A percentile compares a stretch with the other conserved stretches of the same genome.
phyloP scores from a whole-genome alignment of 2,888 invertebrate species.

The Hetaerina titia region DNA sequence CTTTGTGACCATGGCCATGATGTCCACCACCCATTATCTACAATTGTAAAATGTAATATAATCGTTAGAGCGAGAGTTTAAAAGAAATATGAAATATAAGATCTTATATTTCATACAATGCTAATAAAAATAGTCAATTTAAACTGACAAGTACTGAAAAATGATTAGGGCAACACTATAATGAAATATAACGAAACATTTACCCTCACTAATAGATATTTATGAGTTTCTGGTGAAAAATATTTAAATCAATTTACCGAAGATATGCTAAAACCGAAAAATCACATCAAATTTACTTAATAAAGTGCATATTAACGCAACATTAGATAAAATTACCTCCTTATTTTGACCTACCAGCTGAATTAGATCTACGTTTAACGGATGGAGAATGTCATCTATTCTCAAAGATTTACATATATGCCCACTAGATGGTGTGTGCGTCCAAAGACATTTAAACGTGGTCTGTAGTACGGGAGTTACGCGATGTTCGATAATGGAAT shows the following conservation, averaged over 20 bases:
- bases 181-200: no score
- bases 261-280: neutral
- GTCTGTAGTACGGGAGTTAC: neutral
- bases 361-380: neutral
- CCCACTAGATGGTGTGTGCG: neutral
- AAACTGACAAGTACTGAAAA: no score
- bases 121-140: no score
- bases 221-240: neutral
- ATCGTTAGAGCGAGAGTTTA: constrained; percentile 70
- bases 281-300: neutral
- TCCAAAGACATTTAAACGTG: no score
- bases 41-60: constrained; percentile 70
- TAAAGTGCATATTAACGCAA: neutral
- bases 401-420: neutral
- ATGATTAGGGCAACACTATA: no score
- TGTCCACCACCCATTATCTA: constrained; percentile 79
- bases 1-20: constrained; percentile 79
- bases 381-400: neutral
- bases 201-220: no score
- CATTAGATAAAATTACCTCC: neutral
- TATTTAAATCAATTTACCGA: neutral
- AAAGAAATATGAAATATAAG: no score
- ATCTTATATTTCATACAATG: no score
- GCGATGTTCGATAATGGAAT: neutral
- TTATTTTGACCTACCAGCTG: neutral